Percentiles rank a stretch among this genome's conserved stretches.
Conservation (phyloP, 1,140 invertebrate species). For the Drusus annulatus region DNA sequence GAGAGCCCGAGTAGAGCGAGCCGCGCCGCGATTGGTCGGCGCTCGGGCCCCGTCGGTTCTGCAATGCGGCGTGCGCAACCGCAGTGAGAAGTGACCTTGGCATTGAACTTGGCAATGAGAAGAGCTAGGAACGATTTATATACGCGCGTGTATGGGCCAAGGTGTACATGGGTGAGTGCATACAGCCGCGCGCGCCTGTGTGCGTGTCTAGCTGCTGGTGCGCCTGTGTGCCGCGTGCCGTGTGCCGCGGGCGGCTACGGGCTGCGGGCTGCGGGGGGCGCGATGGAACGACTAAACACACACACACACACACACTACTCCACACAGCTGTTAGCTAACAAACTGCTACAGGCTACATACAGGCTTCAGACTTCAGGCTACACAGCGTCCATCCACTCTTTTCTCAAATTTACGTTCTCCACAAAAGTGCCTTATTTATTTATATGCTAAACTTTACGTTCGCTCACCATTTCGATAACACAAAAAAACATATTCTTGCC, state of each 20-base stretch:
- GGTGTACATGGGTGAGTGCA: conserved; percentile 45
- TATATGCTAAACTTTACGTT: background rate
- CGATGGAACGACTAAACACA: background rate
- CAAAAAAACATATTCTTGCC: too few species aligned
- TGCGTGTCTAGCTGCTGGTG: conserved; percentile 11
- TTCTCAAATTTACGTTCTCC: too few species aligned
- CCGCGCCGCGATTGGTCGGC: conserved; percentile 25
- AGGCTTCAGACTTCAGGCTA: too few species aligned
- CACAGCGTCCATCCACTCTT: too few species aligned
- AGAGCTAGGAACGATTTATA: conserved; percentile 51
- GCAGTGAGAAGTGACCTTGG: conserved; percentile 57
- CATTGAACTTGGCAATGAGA: conserved; percentile 61
- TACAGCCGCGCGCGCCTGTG: conserved; percentile 10
- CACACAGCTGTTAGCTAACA: conserved; percentile 15
- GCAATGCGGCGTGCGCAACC: conserved; percentile 60
- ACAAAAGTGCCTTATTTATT: background rate
- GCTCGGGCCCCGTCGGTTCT: conserved; percentile 45
- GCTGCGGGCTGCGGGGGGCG: too few species aligned
- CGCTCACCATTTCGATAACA: too few species aligned
- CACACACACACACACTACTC: background rate
- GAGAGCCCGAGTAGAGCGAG: conserved; percentile 15
- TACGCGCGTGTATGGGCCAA: conserved; percentile 36
- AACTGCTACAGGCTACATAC: background rate
- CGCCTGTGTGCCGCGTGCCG: background rate
- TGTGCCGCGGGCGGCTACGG: too few species aligned